Evolutionary conservation across 2,888 invertebrate genomes (phyloP).

Genomic region (Plagiodera versicolora): DNA sequence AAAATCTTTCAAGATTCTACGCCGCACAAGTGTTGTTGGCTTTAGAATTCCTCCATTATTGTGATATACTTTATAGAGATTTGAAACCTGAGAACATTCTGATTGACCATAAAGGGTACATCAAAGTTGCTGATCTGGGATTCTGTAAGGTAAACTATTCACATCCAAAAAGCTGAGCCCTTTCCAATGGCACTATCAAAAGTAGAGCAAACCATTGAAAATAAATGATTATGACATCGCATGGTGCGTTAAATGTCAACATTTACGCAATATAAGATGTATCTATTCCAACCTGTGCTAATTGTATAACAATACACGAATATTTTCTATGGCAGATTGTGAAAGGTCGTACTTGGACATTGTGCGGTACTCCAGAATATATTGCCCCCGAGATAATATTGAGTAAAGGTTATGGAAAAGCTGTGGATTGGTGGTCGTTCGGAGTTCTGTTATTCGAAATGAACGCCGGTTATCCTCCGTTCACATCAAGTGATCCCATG

Average conservation of each 20-base stretch:
- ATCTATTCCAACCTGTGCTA: too few relatives aligned
- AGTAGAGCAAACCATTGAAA: too few relatives aligned
- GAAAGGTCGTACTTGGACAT: constrained; percentile 80
- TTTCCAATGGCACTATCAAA: too few relatives aligned
- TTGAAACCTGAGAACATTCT: constrained; percentile 92
- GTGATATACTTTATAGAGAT: constrained; percentile 87
- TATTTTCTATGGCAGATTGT: constrained; percentile 52
- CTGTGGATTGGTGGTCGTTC: constrained; percentile 96
- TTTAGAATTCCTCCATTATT: constrained; percentile 87
- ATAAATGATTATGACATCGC: too few relatives aligned
- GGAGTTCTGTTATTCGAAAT: constrained; percentile 87
- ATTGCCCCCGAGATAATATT: constrained; percentile 89
- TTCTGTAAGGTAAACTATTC: constrained; percentile 72
- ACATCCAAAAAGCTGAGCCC: too few relatives aligned
- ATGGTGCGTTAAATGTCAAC: too few relatives aligned
- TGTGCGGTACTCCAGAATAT: constrained; percentile 96
- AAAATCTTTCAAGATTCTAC: constrained; percentile 83
- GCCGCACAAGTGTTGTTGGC: constrained; percentile 86
- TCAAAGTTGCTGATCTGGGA: constrained; percentile 92
- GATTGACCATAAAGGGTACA: constrained; percentile 75
- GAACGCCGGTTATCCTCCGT: constrained; percentile 90
- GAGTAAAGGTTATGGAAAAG: constrained; percentile 86
- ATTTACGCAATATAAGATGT: too few relatives aligned
- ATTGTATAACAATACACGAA: too few relatives aligned
- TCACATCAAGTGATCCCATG: constrained; percentile 88